phyloP scores from a whole-genome alignment of 2,888 invertebrate species.

The Eupithecia vulgata region DNA sequence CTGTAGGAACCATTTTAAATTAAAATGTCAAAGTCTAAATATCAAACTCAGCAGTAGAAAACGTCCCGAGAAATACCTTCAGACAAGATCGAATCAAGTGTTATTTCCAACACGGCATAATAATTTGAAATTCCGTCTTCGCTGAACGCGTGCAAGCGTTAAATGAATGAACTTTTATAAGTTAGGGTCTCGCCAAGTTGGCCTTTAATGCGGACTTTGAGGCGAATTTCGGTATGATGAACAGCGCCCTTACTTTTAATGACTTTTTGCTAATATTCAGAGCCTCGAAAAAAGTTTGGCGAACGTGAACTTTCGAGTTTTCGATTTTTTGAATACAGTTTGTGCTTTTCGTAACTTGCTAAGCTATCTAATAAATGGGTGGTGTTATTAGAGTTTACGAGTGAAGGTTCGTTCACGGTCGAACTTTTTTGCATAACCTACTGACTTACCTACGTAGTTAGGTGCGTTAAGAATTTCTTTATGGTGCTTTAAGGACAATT shows the following conservation, averaged over 20 bases:
- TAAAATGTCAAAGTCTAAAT: neutral
- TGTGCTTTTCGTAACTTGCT: slow-evolving; percentile 39
- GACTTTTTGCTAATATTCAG: slow-evolving; percentile 83
- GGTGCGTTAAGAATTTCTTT: no score
- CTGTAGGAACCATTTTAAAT: neutral
- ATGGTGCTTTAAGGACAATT: no score
- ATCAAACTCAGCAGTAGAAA: neutral
- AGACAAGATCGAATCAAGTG: slow-evolving; percentile 26
- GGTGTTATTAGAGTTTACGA: slow-evolving; percentile 31
- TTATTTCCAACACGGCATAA: slow-evolving; percentile 49
- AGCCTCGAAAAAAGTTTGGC: slow-evolving; percentile 64
- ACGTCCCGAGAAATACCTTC: neutral
- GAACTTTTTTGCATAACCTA: neutral
- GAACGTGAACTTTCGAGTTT: slow-evolving; percentile 52
- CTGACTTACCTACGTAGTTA: no score
- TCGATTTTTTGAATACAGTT: slow-evolving; percentile 58
- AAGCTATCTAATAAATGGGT: slow-evolving; percentile 44
- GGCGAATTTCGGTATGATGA: slow-evolving; percentile 71
- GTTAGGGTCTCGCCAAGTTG: slow-evolving; percentile 71
- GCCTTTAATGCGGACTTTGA: slow-evolving; percentile 79
- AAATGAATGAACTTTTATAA: slow-evolving; percentile 84
- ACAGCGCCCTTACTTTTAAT: slow-evolving; percentile 82
- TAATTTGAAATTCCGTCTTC: slow-evolving; percentile 74
- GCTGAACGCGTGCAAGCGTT: slow-evolving; percentile 75
- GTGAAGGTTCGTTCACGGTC: neutral